Conservation (phyloP, 1,140 invertebrate species). For the Caenorhabditis briggsae region DNA sequence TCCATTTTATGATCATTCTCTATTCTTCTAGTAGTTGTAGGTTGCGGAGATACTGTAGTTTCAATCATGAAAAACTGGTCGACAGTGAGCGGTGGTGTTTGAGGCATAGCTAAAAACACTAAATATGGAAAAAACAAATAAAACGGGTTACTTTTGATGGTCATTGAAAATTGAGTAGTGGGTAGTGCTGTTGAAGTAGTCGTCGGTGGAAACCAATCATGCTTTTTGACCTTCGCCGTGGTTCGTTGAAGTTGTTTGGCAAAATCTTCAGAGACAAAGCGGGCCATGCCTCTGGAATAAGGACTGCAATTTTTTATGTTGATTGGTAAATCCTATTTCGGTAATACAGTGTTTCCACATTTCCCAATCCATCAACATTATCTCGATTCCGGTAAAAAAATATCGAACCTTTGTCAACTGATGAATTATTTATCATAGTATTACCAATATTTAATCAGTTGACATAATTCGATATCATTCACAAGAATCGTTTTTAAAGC, state of each 20-base stretch:
- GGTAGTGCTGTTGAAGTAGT: constrained; percentile 11
- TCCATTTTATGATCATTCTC: constrained; percentile 39
- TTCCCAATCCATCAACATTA: too few species aligned
- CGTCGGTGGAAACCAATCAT: constrained; percentile 35
- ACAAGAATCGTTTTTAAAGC: too few species aligned
- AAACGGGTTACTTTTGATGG: not conserved
- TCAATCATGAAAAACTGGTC: constrained; percentile 28
- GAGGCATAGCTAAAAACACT: not conserved
- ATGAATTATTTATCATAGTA: too few species aligned
- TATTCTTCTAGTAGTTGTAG: constrained; percentile 32
- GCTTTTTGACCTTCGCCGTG: constrained; percentile 5
- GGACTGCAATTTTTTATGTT: too few species aligned
- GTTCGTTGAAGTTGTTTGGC: constrained; percentile 46
- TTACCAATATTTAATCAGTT: too few species aligned
- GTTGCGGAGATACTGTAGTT: constrained; percentile 21
- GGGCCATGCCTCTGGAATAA: constrained; percentile 20
- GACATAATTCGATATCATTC: too few species aligned
- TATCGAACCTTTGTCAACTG: too few species aligned
- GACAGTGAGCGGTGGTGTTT: not conserved
- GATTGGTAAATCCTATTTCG: too few species aligned
- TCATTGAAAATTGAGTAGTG: constrained; percentile 18
- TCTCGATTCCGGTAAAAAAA: too few species aligned
- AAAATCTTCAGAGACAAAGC: constrained; percentile 37
- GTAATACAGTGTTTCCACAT: too few species aligned
- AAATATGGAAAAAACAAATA: too few species aligned